phyloP scores from a whole-genome alignment of 1,140 invertebrate species.

The Heliothis subflexa region DNA sequence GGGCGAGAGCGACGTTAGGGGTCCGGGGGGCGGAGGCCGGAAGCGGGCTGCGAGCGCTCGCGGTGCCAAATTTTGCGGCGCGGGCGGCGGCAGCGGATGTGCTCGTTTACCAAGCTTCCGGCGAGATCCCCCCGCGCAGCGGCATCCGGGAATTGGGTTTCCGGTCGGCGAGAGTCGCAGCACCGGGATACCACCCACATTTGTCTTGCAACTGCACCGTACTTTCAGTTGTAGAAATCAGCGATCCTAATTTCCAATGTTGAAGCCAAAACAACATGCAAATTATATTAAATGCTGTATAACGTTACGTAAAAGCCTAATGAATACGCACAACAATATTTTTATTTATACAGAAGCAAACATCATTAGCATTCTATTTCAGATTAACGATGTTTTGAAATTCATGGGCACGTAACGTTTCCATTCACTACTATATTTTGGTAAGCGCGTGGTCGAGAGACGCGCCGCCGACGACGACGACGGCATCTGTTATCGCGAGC shows the following conservation, averaged over 20 bases:
- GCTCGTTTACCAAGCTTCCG: slow-evolving; percentile 88
- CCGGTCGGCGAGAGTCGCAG: slow-evolving; percentile 80
- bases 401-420: slow-evolving; percentile 53
- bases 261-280: slow-evolving; percentile 12
- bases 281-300: slow-evolving; percentile 1
- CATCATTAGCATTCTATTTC: slow-evolving; percentile 55
- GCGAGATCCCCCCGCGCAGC: slow-evolving; percentile 85
- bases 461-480: slow-evolving; percentile 56
- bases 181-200: slow-evolving; percentile 77
- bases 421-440: slow-evolving; percentile 59
- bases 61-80: slow-evolving; percentile 85
- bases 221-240: slow-evolving; percentile 30
- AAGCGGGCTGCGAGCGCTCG: slow-evolving; percentile 81
- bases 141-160: slow-evolving; percentile 86
- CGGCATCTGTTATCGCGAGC: slow-evolving; percentile 70
- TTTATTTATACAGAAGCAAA: slow-evolving; percentile 45
- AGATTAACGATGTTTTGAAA: slow-evolving; percentile 49
- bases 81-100: slow-evolving; percentile 83
- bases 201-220: slow-evolving; percentile 64
- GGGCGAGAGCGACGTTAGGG: slow-evolving; percentile 74
- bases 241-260: slow-evolving; percentile 9
- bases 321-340: slow-evolving; percentile 30
- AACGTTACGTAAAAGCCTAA: slow-evolving; percentile 3
- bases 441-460: slow-evolving; percentile 54
- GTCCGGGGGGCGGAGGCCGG: slow-evolving; percentile 79